Percentiles rank a stretch among this genome's conserved stretches.
These are phyloP conservation scores for Leptinotarsa undecemlineata DNA, from an alignment of 1,140 invertebrate genomes.

Conservation along the genomic window DNA sequence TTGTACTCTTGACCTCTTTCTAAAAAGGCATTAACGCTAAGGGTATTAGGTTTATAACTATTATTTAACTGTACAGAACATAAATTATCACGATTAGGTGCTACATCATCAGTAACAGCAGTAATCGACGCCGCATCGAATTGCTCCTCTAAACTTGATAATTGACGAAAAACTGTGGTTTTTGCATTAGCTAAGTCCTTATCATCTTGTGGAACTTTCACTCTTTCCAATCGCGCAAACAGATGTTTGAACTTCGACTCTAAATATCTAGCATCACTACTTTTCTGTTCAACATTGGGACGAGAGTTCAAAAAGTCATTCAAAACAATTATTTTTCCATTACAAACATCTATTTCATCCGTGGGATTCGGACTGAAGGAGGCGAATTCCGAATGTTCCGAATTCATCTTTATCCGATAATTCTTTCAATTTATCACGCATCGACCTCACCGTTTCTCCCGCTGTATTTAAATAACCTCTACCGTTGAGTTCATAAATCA, in stretches of 20 bases:
- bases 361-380: neutral
- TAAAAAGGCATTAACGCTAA: constrained; percentile 9
- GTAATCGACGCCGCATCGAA: neutral
- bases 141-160: neutral
- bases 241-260: neutral
- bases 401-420: neutral
- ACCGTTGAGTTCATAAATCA: too few species aligned
- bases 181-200: too few species aligned
- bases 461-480: too few species aligned
- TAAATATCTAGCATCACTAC: neutral
- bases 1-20: neutral
- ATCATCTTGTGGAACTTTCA: neutral
- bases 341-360: neutral
- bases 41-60: neutral
- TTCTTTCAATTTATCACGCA: constrained; percentile 10
- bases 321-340: constrained; percentile 1
- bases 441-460: neutral
- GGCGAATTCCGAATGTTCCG: neutral
- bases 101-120: neutral
- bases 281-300: neutral
- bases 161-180: neutral
- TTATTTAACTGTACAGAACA: too few species aligned
- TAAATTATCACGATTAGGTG: neutral
- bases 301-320: neutral
- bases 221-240: neutral